Percentiles rank a stretch among this genome's conserved stretches.
phyloP scores from a whole-genome alignment of 2,797 vertebrate species.

The Cossypha heuglini region DNA sequence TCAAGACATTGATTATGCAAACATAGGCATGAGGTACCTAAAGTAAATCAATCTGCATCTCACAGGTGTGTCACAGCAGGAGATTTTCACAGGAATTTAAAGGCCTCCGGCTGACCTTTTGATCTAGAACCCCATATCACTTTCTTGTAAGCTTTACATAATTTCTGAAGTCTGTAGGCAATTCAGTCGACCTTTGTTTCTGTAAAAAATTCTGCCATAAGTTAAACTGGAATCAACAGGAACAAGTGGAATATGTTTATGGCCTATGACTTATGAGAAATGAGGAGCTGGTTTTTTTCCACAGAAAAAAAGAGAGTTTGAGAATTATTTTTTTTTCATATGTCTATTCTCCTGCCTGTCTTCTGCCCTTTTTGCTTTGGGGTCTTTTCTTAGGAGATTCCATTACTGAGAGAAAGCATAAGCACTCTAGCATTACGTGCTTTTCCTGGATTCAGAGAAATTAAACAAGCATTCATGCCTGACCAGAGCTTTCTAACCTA shows the following conservation, averaged over 20 bases:
- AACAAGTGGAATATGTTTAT: not conserved
- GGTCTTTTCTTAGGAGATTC: not conserved
- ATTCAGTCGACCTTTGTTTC: not conserved
- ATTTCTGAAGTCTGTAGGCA: not conserved
- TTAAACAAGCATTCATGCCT: not conserved
- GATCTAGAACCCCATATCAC: not conserved
- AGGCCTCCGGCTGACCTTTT: not conserved
- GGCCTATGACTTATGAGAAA: not conserved
- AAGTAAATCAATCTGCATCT: not conserved
- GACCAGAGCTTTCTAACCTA: not conserved
- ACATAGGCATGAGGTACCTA: not conserved
- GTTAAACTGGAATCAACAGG: not conserved
- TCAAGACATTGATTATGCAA: not conserved
- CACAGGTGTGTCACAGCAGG: not conserved
- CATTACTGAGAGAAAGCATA: not conserved
- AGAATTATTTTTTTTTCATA: rapidly evolving
- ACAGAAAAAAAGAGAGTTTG: not conserved
- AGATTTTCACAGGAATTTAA: not conserved
- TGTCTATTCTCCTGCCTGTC: not conserved
- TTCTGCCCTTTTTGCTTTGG: not conserved
- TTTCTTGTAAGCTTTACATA: not conserved
- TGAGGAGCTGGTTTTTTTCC: not conserved
- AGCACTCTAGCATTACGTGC: not conserved
- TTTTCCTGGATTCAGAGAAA: not conserved
- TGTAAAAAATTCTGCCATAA: not conserved